Conservation (phyloP, 2,888 invertebrate species). For the Lobophora halterata region DNA sequence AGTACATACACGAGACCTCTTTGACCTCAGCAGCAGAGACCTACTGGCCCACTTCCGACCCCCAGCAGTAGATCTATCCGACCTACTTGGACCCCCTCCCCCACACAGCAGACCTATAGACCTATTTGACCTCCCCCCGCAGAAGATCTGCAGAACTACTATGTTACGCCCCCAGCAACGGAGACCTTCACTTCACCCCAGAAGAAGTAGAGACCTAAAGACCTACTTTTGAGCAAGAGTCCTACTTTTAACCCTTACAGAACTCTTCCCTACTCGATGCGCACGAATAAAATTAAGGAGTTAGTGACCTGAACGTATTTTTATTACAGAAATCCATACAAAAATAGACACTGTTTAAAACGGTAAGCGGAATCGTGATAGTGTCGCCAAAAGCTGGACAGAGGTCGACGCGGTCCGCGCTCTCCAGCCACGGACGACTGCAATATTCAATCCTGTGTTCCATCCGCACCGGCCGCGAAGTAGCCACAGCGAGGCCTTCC, state of each 20-base stretch:
- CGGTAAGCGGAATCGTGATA: slow-evolving; percentile 23
- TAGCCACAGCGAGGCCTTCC: slow-evolving; percentile 18
- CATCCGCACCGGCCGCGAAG: slow-evolving; percentile 15
- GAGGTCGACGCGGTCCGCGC: slow-evolving; percentile 16
- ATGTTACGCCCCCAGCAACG: too few relatives aligned
- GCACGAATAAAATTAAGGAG: slow-evolving; percentile 5
- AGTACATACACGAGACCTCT: too few relatives aligned
- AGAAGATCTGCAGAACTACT: too few relatives aligned
- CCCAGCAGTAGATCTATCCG: too few relatives aligned
- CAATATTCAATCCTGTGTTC: slow-evolving; percentile 12
- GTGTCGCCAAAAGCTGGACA: slow-evolving; percentile 11
- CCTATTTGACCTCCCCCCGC: too few relatives aligned
- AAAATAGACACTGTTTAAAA: slow-evolving; percentile 28
- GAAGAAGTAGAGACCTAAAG: too few relatives aligned
- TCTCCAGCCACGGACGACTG: slow-evolving; percentile 13
- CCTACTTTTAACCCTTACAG: background rate
- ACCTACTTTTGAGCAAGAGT: too few relatives aligned
- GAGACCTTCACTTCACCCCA: too few relatives aligned
- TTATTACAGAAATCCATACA: slow-evolving; percentile 42
- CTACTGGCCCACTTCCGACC: too few relatives aligned
- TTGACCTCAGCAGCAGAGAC: too few relatives aligned
- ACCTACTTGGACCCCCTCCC: too few relatives aligned
- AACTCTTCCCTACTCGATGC: background rate
- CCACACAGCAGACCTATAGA: too few relatives aligned
- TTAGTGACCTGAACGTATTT: slow-evolving; percentile 43